phyloP scores from a whole-genome alignment of 2,797 vertebrate genomes.

The Acanthurus leucopareius region DNA sequence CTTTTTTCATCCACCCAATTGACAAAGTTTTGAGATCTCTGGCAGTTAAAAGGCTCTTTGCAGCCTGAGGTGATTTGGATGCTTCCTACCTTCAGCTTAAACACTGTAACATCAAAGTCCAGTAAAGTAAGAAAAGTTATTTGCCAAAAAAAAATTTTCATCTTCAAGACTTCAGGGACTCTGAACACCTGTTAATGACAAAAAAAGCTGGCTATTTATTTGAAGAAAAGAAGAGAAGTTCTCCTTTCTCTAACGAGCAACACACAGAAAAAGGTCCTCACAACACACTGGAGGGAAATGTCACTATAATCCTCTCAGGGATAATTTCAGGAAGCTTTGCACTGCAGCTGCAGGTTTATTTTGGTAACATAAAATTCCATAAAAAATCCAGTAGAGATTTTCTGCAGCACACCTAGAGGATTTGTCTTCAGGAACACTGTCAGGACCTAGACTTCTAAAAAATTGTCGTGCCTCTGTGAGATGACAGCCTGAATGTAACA shows the following conservation, averaged over 20 bases:
- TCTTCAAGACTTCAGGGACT: too few species aligned
- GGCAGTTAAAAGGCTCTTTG: conserved; percentile 22
- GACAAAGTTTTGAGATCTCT: conserved; percentile 10
- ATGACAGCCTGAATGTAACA: not conserved
- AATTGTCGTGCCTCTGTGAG: not conserved
- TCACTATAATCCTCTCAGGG: conserved; percentile 42
- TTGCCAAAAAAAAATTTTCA: too few species aligned
- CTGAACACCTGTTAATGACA: not conserved
- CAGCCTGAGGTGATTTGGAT: not conserved
- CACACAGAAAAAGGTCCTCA: conserved; percentile 13
- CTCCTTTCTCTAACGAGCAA: not conserved
- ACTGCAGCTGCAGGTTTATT: conserved; percentile 50
- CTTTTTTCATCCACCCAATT: conserved; percentile 26
- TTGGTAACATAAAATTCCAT: conserved; percentile 46
- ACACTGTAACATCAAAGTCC: not conserved
- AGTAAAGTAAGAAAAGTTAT: too few species aligned
- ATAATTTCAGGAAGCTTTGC: conserved; percentile 46
- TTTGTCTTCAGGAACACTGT: conserved; percentile 21
- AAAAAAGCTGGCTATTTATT: conserved; percentile 33
- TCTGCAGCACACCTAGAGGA: conserved; percentile 33
- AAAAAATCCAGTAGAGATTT: conserved; percentile 28
- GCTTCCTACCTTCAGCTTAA: not conserved
- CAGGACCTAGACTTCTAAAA: not conserved
- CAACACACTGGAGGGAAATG: conserved; percentile 34
- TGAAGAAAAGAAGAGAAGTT: not conserved